Evolutionary conservation across 2,797 vertebrate genomes (phyloP), one percentile per base, ranked within the genome.

Genomic region (Hoplostethus atlanticus): DNA sequence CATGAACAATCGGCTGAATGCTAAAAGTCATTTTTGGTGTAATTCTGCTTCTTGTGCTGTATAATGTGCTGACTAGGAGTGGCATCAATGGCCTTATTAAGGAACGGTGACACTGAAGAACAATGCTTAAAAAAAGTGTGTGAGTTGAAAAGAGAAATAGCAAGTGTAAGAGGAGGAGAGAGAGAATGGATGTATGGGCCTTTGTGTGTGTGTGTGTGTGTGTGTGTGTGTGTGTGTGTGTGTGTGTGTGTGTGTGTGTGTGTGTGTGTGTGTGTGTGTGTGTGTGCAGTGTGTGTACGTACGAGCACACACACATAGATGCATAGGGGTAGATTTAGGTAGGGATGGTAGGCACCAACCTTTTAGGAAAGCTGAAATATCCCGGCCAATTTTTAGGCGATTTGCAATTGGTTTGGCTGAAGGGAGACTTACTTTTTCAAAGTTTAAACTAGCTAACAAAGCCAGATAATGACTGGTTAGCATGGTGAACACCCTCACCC

Each of bases 1-100:
- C 73, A 64, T 34, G 48, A 87, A 85, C 71, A 84, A 85, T 83
- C 64, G 77, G 71, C 73, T 77, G 64, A 76, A 48, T 8, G n/a
- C 52, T 38, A 36, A 48, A 81, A 80, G 58, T 74, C 55, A 34
- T 72, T 65, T 84, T 17, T 73, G 51, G 4, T 44, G 70, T 73
- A 80, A 68, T 79, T 76, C 28, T 46, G 25, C 30, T 47, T 46
- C 21, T 16, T 15, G 16, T 21, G 9, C 34, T 3, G 9, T 51
- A 74, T 70, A 73, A 87, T 77, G 48, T 67, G 75, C 84, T 79
- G 78, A 85, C 73, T 76, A 8, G 46, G 66, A 74, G 51, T 64
- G 44, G 25, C 77, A 66, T 76, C 65, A 48, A 13, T 52, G 53
- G 72, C 50, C 72, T 69, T 73, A 73, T 75, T 68, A 76, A 77